phyloP scores from a whole-genome alignment of 1,140 invertebrate genomes.

The Drosophila micromelanica region DNA sequence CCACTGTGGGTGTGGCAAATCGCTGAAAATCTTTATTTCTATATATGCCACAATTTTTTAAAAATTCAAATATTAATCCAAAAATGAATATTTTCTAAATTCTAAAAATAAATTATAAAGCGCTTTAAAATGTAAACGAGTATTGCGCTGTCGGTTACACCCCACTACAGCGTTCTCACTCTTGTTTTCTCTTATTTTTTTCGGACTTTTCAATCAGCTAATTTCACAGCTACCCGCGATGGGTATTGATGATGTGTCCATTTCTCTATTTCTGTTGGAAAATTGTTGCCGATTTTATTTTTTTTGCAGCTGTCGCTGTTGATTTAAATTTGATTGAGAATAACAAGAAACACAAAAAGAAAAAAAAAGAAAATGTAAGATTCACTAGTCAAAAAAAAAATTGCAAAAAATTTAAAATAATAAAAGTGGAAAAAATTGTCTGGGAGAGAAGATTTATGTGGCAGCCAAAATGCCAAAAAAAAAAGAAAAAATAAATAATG shows the following conservation, averaged over 20 bases:
- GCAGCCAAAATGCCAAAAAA: conserved; percentile 38
- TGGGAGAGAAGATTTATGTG: conserved; percentile 46
- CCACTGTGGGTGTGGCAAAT: no score
- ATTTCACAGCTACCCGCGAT: conserved; percentile 25
- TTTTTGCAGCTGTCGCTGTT: conserved; percentile 19
- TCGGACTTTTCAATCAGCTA: conserved; percentile 44
- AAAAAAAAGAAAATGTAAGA: conserved; percentile 18
- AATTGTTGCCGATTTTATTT: conserved; percentile 4
- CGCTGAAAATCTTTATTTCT: no score
- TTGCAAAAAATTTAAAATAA: no score
- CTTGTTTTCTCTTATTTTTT: no score
- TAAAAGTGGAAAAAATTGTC: conserved; percentile 1
- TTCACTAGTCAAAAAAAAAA: conserved; percentile 26
- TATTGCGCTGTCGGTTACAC: no score
- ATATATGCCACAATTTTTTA: no score
- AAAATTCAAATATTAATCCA: no score
- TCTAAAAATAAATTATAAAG: no score
- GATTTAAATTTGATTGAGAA: conserved; percentile 36
- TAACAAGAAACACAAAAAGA: conserved; percentile 1
- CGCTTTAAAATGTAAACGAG: no score
- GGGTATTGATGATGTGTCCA: conserved; percentile 4
- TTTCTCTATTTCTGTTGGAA: not conserved
- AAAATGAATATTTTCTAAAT: no score
- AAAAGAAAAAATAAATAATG: conserved; percentile 44
- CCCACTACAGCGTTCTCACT: no score